Conservation (phyloP, 2,797 vertebrate species). For the Chrysocyon brachyurus region DNA sequence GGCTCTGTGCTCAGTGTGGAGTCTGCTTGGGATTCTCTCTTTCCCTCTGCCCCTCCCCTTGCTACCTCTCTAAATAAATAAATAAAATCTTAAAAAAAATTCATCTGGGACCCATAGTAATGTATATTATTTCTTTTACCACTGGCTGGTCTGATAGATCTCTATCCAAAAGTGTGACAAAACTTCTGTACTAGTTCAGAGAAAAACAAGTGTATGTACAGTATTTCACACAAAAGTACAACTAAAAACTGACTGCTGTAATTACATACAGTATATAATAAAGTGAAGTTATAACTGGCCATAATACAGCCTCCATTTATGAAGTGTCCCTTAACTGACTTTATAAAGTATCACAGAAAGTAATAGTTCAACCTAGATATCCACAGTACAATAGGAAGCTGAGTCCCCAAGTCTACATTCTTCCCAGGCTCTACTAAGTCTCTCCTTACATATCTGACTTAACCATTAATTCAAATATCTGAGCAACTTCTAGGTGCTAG, state of each 20-base stretch:
- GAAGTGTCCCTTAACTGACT: background rate
- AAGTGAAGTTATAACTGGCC: background rate
- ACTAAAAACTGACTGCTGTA: background rate
- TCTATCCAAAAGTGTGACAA: background rate
- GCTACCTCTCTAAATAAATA: background rate
- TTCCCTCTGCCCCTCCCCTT: background rate
- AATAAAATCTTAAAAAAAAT: background rate
- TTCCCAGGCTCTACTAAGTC: background rate
- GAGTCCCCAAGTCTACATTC: background rate
- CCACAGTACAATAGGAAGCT: background rate
- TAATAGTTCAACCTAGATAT: background rate
- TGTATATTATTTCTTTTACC: constrained; percentile 11
- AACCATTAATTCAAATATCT: constrained; percentile 45
- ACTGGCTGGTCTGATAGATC: background rate
- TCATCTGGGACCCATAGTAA: background rate
- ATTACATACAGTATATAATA: constrained; percentile 22
- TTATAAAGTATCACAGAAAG: background rate
- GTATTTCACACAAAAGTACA: background rate
- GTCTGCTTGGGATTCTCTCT: background rate
- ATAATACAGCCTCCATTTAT: background rate
- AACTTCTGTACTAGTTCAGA: constrained; percentile 37
- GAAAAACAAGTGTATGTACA: background rate
- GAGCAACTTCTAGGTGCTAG: background rate
- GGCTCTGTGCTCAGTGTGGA: background rate
- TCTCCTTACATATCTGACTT: background rate